Evolutionary conservation across 2,797 vertebrate genomes (phyloP).

Genomic region (Channa striata): DNA sequence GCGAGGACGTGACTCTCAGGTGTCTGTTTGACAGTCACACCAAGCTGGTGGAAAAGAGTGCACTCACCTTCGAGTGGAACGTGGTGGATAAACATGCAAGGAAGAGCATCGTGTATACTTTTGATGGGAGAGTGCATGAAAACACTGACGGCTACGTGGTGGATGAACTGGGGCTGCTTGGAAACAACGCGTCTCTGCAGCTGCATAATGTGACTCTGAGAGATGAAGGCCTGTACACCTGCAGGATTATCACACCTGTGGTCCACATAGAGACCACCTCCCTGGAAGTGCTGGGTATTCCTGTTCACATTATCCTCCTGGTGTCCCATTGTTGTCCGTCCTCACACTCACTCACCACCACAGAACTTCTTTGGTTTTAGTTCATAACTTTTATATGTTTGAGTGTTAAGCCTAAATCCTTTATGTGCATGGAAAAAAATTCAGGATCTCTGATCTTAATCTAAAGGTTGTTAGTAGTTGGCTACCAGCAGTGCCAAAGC

Average conservation of each 20-base stretch:
- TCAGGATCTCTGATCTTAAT: too few species aligned
- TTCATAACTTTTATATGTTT: too few species aligned
- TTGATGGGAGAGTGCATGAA: constrained; percentile 38
- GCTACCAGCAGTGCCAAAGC: too few species aligned
- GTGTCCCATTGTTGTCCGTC: too few species aligned
- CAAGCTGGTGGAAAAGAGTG: constrained; percentile 21
- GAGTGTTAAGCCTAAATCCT: too few species aligned
- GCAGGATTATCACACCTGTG: constrained; percentile 69
- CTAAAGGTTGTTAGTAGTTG: too few species aligned
- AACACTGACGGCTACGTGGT: constrained; percentile 43
- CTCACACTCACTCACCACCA: too few species aligned
- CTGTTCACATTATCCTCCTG: not conserved
- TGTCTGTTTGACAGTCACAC: constrained; percentile 39
- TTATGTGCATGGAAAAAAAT: too few species aligned
- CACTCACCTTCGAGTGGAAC: constrained; percentile 70
- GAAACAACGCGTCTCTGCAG: constrained; percentile 67
- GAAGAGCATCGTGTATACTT: constrained; percentile 56
- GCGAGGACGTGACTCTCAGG: constrained; percentile 44
- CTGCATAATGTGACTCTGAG: constrained; percentile 61
- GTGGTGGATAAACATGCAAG: constrained; percentile 15
- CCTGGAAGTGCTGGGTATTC: constrained; percentile 75
- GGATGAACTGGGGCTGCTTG: constrained; percentile 37
- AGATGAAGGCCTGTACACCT: constrained; percentile 75
- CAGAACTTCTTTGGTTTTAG: too few species aligned
- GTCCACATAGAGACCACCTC: constrained; percentile 50